A percentile compares a stretch with the other conserved stretches of the same genome.
phyloP scores from a whole-genome alignment of 2,888 invertebrate species.

The Tetragonisca angustula region DNA sequence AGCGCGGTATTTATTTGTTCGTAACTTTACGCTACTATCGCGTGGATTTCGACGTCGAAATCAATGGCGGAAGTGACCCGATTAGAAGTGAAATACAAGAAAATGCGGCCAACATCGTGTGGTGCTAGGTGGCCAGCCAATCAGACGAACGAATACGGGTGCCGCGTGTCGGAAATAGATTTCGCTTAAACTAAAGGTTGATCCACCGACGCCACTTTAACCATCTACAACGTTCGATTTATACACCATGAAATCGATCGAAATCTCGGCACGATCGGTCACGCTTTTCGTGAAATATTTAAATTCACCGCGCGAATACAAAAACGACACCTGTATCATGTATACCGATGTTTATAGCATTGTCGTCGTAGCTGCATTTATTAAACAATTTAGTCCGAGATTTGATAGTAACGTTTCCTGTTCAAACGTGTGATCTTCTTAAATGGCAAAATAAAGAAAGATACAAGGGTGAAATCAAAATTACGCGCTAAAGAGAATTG shows the following conservation, averaged over 20 bases:
- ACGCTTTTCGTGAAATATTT: neutral
- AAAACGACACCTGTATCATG: neutral
- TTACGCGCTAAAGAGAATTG: neutral
- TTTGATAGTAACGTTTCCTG: neutral
- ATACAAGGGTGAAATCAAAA: neutral
- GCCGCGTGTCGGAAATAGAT: constrained; percentile 81
- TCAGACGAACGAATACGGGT: constrained; percentile 76
- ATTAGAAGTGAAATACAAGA: constrained; percentile 79
- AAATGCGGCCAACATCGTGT: constrained; percentile 81
- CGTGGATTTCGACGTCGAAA: constrained; percentile 56
- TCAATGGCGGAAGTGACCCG: constrained; percentile 82
- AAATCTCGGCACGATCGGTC: neutral
- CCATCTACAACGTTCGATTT: constrained; percentile 62
- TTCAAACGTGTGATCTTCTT: too few relatives aligned
- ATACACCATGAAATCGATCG: constrained; percentile 30
- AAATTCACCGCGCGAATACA: neutral
- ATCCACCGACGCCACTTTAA: constrained; percentile 68
- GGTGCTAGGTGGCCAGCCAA: constrained; percentile 77
- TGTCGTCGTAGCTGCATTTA: neutral
- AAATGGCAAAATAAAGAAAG: neutral
- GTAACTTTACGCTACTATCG: constrained; percentile 34
- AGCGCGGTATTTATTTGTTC: constrained; percentile 55
- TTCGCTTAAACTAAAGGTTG: constrained; percentile 78
- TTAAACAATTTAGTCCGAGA: neutral
- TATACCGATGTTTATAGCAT: neutral